A percentile compares a stretch with the other conserved stretches of the same genome.
Conservation (phyloP, 2,888 invertebrate species). For the Erebia epiphron region DNA sequence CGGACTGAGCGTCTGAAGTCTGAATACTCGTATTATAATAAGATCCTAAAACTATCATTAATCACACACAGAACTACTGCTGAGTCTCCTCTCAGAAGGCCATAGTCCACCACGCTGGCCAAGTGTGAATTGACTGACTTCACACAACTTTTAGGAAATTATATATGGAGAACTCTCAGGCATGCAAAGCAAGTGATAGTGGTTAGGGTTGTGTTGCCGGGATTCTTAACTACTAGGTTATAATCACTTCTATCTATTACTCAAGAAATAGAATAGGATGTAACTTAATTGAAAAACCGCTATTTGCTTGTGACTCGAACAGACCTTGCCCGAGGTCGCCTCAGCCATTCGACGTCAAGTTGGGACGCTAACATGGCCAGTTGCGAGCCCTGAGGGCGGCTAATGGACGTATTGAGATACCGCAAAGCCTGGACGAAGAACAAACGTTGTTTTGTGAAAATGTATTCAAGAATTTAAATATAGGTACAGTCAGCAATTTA, state of each 20-base stretch:
- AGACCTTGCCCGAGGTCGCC: slow-evolving; percentile 41
- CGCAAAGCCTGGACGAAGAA: slow-evolving; percentile 28
- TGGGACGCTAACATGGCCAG: slow-evolving; percentile 45
- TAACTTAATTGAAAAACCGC: slow-evolving; percentile 29
- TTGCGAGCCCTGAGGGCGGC: slow-evolving; percentile 43
- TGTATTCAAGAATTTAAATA: slow-evolving; percentile 22
- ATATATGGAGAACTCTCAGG: too few species aligned
- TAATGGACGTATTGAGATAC: slow-evolving; percentile 41
- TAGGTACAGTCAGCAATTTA: slow-evolving; percentile 13
- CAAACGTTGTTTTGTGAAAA: slow-evolving; percentile 25
- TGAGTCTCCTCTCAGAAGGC: too few species aligned
- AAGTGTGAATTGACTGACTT: too few species aligned
- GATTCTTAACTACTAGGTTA: too few species aligned
- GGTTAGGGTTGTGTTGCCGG: too few species aligned
- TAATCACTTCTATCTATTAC: too few species aligned
- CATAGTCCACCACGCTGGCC: too few species aligned
- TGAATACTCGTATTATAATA: not conserved
- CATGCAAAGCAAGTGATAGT: too few species aligned
- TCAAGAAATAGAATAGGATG: too few species aligned
- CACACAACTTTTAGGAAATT: too few species aligned
- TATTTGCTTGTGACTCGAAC: slow-evolving; percentile 27
- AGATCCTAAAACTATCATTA: too few species aligned
- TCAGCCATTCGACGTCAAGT: slow-evolving; percentile 43
- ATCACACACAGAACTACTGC: too few species aligned
- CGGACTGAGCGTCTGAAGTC: slow-evolving; percentile 15